Evolutionary conservation across 2,113 vertebrate species (phyloP).

Genomic region (Atherinomorus stipes): DNA sequence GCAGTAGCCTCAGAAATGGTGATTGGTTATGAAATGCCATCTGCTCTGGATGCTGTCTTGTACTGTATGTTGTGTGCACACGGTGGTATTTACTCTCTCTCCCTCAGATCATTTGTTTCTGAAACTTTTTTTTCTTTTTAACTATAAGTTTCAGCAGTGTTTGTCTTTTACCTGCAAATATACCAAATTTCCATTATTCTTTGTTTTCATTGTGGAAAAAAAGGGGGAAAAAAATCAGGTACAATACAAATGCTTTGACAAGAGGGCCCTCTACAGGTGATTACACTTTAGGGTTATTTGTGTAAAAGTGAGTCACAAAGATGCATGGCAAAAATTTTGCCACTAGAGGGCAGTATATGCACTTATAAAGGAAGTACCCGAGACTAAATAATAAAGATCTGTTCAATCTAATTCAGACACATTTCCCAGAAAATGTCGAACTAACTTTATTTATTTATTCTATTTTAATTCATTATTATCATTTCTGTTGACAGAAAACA

Average conservation of each 20-base stretch:
- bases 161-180: neutral
- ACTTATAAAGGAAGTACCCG: neutral
- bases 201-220: neutral
- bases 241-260: slow-evolving; percentile 42
- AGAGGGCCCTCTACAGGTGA: slow-evolving; percentile 62
- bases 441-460: neutral
- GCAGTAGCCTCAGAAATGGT: slow-evolving; percentile 59
- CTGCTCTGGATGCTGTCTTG: slow-evolving; percentile 58
- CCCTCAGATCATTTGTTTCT: slow-evolving; percentile 28
- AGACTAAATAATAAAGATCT: neutral
- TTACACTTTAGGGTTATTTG: neutral
- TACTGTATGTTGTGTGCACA: slow-evolving; percentile 1
- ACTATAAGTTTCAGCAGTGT: neutral
- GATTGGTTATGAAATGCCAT: slow-evolving; percentile 70
- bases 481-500: neutral
- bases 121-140: neutral
- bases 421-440: neutral
- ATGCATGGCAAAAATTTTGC: neutral
- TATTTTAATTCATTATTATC: neutral
- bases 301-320: slow-evolving; percentile 1
- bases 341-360: slow-evolving; percentile 66
- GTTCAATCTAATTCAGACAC: neutral
- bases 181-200: neutral
- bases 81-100: slow-evolving; percentile 13
- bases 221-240: neutral